Conservation (phyloP, 1,140 invertebrate species). For the Harlomillsia oculata region DNA sequence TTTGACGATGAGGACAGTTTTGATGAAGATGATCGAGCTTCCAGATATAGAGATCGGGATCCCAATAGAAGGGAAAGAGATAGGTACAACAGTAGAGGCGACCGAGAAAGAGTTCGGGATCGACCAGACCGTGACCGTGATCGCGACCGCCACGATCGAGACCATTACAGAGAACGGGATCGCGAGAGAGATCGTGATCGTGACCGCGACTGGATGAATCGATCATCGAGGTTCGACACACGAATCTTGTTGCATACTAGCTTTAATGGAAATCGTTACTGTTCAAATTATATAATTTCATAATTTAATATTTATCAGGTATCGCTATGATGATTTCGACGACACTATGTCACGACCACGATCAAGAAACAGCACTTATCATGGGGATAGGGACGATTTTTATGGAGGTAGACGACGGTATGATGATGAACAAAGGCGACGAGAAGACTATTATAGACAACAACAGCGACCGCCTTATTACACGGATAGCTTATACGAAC, state of each 20-base stretch:
- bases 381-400: conserved; percentile 7
- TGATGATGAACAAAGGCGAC: not conserved
- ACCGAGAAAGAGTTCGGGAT: not conserved
- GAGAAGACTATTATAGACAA: too few relatives aligned
- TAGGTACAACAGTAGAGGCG: conserved; percentile 11
- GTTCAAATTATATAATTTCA: too few relatives aligned
- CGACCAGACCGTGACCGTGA: not conserved
- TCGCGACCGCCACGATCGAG: conserved; percentile 19
- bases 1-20: conserved; percentile 24
- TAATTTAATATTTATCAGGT: too few relatives aligned
- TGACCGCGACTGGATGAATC: not conserved
- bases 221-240: too few relatives aligned
- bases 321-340: not conserved
- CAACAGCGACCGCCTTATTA: too few relatives aligned
- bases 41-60: too few relatives aligned
- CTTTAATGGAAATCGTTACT: not conserved
- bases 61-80: too few relatives aligned
- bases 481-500: too few relatives aligned
- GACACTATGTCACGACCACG: conserved; percentile 16
- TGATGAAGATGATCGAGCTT: conserved; percentile 32
- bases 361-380: conserved; percentile 16
- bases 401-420: conserved; percentile 6
- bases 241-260: too few relatives aligned
- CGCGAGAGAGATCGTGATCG: conserved; percentile 19
- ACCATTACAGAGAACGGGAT: conserved; percentile 35